phyloP scores from a whole-genome alignment of 2,113 vertebrate species.

The Cyanoramphus novaezelandiae region DNA sequence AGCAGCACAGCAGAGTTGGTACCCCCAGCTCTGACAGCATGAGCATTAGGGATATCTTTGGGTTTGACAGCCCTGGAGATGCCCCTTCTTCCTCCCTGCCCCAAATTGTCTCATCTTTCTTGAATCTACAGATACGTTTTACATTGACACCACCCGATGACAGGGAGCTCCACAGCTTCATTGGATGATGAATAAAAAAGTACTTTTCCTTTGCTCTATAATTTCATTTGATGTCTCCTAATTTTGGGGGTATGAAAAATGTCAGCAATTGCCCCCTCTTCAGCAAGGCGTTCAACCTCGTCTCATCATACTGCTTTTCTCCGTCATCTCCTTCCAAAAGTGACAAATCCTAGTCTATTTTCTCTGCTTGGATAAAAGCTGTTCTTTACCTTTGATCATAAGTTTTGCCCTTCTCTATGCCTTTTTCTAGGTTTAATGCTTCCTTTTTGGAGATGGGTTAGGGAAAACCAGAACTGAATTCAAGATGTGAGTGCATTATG shows the following conservation, averaged over 20 bases:
- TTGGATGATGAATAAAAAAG: background rate
- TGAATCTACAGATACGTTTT: background rate
- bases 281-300: background rate
- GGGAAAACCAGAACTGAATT: background rate
- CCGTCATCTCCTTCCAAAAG: background rate
- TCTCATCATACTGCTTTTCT: background rate
- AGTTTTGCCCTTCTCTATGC: constrained; percentile 1
- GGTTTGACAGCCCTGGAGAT: background rate
- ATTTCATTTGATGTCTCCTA: background rate
- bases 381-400: constrained; percentile 31
- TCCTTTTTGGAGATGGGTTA: background rate
- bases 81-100: background rate
- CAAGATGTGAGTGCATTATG: background rate
- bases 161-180: background rate
- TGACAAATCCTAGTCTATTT: constrained; percentile 20
- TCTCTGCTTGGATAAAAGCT: constrained; percentile 25
- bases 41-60: background rate
- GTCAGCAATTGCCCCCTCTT: background rate
- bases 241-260: background rate
- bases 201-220: background rate
- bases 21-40: background rate
- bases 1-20: background rate
- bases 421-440: background rate
- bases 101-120: background rate
- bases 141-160: background rate